Percentiles rank a stretch among this genome's conserved stretches.
Conservation (phyloP, 2,888 invertebrate genomes). For the Ophion obscuratus region DNA sequence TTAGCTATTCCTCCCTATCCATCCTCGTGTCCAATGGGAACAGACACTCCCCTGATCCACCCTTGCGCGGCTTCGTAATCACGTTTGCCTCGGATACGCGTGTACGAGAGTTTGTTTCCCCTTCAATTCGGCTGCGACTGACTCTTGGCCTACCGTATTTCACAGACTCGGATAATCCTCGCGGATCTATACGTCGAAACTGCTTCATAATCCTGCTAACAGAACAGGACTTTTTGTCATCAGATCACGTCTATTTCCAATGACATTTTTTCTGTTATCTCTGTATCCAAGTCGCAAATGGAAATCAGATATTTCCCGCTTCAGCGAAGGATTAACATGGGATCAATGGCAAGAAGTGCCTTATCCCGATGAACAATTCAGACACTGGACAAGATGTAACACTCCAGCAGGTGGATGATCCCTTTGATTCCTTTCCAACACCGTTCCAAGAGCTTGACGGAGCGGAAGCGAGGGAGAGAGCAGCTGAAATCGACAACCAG, state of each 20-base stretch:
- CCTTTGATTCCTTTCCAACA: conserved; percentile 27
- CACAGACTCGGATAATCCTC: conserved; percentile 10
- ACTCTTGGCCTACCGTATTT: conserved; percentile 18
- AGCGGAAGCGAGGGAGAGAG: background rate
- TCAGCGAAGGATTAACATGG: conserved; percentile 17
- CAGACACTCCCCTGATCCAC: conserved; percentile 45
- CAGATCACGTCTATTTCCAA: background rate
- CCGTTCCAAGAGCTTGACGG: conserved; percentile 20
- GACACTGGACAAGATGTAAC: conserved; percentile 40
- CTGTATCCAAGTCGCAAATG: conserved; percentile 1
- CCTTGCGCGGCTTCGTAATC: conserved; percentile 58
- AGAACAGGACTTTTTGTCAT: background rate
- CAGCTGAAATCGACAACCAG: conserved; percentile 40
- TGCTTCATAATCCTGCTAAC: background rate
- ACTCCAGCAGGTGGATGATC: conserved; percentile 64
- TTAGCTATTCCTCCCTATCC: conserved; percentile 35
- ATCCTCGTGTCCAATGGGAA: conserved; percentile 43
- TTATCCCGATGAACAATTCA: conserved; percentile 59
- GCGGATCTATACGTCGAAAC: background rate
- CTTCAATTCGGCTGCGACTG: conserved; percentile 35
- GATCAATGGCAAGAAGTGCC: conserved; percentile 34
- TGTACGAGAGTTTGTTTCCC: conserved; percentile 44
- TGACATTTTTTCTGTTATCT: conserved; percentile 3
- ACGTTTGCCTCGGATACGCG: conserved; percentile 59
- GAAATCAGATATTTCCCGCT: conserved; percentile 27